Base-by-base conservation (phyloP, 1,140 invertebrate genomes). In the Trachymyrmex septentrionalis region DNA sequence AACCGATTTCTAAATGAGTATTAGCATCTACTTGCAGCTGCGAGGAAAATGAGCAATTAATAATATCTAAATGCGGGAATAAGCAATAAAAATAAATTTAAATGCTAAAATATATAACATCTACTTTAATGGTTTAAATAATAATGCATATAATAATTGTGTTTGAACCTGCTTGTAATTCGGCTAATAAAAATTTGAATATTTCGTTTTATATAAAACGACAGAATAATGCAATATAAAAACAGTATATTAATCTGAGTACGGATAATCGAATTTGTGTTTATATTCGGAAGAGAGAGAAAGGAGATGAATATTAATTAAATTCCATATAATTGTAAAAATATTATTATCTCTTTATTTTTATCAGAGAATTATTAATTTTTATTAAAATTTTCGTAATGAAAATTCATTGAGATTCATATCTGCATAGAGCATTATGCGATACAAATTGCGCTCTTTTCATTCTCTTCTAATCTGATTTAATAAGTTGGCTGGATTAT, bases 131-230 rank as follows among this genome's bases (percentile, higher is more conserved):
- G 14, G 24, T 27, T 9, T 69, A 71, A 71, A 81, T 55, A 64
- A 48, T 21, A 73, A 9, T 38, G 38, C 5, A 7, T 55, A 14
- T 38, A 80, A 67, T 82, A 59, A 72, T 12, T 67, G 0, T 27
- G 21, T 19, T 19, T 19, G 3, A 38, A 34, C 16, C 2, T 71
- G 34, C 44, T 59, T 72, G 19, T 44, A 59, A 5, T 72, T 38
- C 12, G 30, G n/a, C 16, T 73, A 69, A 69, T 69, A n/a, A 82
- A 72, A 61, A 72, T 82, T 38, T 71, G 67, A 24, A 21, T 44
- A 64, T 59, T 3, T 59, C 6, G 4, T 72, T 82, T 72, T 27
- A 34, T 38, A 12, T 30, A 30, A 30, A 30, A 30, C 7, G 14
- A 67, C 21, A 44, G 14, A 34, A 48, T 14, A 27, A 57, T 57